A percentile compares a stretch with the other conserved stretches of the same genome.
Conservation (phyloP, 2,888 invertebrate genomes). For the Hecatera dysodea region DNA sequence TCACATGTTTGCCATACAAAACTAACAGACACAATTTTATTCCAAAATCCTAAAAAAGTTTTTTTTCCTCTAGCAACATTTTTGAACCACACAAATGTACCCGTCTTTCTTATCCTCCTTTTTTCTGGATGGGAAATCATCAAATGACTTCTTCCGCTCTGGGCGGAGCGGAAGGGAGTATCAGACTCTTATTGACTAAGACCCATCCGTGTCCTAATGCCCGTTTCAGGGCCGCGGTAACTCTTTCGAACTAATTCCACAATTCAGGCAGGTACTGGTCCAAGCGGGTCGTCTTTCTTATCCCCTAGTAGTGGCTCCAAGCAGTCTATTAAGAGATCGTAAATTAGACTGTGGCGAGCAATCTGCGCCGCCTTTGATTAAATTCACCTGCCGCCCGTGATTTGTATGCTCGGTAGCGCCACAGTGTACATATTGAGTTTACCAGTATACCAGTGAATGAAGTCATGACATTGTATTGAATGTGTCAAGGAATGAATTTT, state of each 20-base stretch:
- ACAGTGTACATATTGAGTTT: slow-evolving; percentile 40
- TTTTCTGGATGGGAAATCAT: too few species aligned
- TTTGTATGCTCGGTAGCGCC: slow-evolving; percentile 72
- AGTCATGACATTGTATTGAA: slow-evolving; percentile 30
- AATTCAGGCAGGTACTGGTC: too few species aligned
- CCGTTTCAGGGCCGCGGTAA: too few species aligned
- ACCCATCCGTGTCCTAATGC: too few species aligned
- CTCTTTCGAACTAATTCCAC: too few species aligned
- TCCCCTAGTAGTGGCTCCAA: slow-evolving; percentile 56
- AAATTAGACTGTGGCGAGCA: slow-evolving; percentile 75
- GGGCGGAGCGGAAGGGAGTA: too few species aligned
- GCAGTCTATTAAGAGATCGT: slow-evolving; percentile 74
- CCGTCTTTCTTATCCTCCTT: background rate
- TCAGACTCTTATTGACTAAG: too few species aligned
- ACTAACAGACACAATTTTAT: too few species aligned
- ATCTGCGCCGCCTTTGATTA: slow-evolving; percentile 78
- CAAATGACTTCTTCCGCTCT: too few species aligned
- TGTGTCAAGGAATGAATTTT: slow-evolving; percentile 30
- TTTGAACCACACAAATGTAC: background rate
- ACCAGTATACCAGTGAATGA: slow-evolving; percentile 17
- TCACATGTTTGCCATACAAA: background rate
- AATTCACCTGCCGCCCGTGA: slow-evolving; percentile 75
- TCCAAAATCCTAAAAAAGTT: background rate
- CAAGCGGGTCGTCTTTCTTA: background rate
- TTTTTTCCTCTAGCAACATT: background rate